Percentiles rank a stretch among this genome's conserved stretches.
phyloP scores from a whole-genome alignment of 2,797 vertebrate species.

The Anguilla megastoma region DNA sequence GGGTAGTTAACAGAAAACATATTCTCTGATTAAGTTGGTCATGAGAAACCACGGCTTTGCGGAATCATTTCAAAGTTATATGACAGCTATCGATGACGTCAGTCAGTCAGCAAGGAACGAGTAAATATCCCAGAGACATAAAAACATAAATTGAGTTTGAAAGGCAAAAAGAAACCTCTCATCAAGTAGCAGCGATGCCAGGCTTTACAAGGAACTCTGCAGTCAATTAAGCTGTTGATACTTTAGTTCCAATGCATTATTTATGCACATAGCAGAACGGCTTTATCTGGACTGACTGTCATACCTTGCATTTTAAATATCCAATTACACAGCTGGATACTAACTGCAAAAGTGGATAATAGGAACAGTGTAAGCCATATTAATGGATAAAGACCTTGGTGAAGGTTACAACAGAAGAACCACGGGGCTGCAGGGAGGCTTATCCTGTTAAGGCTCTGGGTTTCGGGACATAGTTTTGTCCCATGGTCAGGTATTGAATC shows the following conservation, averaged over 20 bases:
- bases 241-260: conserved; percentile 2
- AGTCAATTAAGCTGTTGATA: conserved; percentile 19
- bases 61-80: not conserved
- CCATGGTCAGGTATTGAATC: not conserved
- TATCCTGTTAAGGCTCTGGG: not conserved
- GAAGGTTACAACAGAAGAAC: not conserved
- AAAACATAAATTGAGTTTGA: conserved; percentile 7
- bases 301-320: not conserved
- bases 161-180: conserved; percentile 7
- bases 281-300: not conserved
- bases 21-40: not conserved
- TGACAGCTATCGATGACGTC: not conserved
- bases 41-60: not conserved
- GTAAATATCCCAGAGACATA: not conserved
- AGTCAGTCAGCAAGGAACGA: not conserved
- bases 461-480: not conserved
- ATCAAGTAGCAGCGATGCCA: not conserved
- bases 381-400: not conserved
- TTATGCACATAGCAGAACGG: not conserved
- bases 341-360: not conserved
- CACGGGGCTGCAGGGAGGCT: not conserved
- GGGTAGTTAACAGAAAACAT: not conserved
- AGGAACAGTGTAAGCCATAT: not conserved
- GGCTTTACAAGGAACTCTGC: not conserved
- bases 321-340: not conserved